Evolutionary conservation across 2,113 vertebrate species (phyloP).

Genomic region (Anarhynchus alexandrinus): DNA sequence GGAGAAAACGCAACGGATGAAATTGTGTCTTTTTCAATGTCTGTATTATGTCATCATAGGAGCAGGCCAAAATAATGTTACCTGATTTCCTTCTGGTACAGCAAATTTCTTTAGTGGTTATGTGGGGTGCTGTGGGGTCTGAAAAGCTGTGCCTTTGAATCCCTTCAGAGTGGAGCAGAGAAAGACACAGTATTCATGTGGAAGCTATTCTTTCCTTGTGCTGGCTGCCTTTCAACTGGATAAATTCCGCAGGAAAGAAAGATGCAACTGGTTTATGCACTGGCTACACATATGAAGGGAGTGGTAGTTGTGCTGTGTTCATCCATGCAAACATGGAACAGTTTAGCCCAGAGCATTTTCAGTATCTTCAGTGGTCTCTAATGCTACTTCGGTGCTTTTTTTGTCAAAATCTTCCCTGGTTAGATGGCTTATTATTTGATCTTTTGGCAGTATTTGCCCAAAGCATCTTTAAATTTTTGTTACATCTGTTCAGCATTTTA

Average conservation of each 20-base stretch:
- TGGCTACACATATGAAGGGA: rapidly evolving
- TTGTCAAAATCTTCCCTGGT: not conserved
- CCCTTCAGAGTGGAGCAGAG: not conserved
- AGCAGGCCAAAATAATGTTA: not conserved
- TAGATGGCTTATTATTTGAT: not conserved
- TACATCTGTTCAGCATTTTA: not conserved
- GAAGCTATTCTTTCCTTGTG: not conserved
- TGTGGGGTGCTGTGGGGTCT: not conserved
- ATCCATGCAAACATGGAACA: not conserved
- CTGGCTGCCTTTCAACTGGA: not conserved
- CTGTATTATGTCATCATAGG: not conserved
- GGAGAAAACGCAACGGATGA: not conserved
- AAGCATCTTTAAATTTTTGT: not conserved
- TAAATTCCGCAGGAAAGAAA: not conserved
- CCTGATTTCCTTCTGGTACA: not conserved
- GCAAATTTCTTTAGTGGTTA: not conserved
- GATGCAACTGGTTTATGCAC: not conserved
- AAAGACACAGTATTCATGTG: not conserved
- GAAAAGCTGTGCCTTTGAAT: not conserved
- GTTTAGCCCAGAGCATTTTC: not conserved
- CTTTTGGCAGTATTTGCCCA: not conserved
- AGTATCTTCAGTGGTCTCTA: not conserved
- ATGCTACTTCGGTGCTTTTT: not conserved
- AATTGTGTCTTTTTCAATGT: not conserved
- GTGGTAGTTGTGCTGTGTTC: not conserved